Base-by-base conservation (phyloP, 2,797 vertebrate genomes). In the Paratrypauchen microcephalus region DNA sequence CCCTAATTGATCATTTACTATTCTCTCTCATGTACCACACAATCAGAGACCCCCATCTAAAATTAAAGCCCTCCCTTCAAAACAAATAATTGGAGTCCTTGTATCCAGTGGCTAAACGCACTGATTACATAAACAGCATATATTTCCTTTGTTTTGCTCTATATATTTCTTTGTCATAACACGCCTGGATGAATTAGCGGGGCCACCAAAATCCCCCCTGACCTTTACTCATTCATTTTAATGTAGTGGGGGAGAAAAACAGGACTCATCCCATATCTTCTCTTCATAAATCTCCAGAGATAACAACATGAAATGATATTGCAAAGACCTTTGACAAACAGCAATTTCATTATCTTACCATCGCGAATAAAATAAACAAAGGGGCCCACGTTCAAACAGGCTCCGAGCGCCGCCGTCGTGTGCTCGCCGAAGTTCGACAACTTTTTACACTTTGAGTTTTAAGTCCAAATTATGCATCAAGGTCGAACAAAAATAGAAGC, bases 251-350 rank as follows among this genome's bases (percentile, higher is more conserved):
- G 73, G 45, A 77, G 63, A 54, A 75, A 80, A 81, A 75, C 72
- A 69, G 24, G 71, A 67, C 60, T 73, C 55, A 13, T 78, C 64
- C 70, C 70, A 57, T 81, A 83, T 85, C 83, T 81, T 73, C 74
- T 76, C 75, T 73, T 82, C 74, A 78, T 80, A 74, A 73, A 86
- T 83, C 79, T 87, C 75, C 56, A 2, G 59, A 81, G 80, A 86
- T 84, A 84, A 83, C 68, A 6, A 55, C 21, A 5, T 78, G 77
- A 88, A 85, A 84, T 75, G 26, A 84, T 79, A 83, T 79, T 75
- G 52, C 79, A 80, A 79, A 83, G 80, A 87, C 84, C 85, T 88
- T 87, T 78, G 74, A 69, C 78, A 88, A 88, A 87, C 80, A 84
- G 74, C 65, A 72, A 83, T 83, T 83, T 81, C 76, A 70, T 83